A percentile compares a stretch with the other conserved stretches of the same genome.
phyloP scores from a whole-genome alignment of 1,140 invertebrate species.

The Harpegnathos saltator region DNA sequence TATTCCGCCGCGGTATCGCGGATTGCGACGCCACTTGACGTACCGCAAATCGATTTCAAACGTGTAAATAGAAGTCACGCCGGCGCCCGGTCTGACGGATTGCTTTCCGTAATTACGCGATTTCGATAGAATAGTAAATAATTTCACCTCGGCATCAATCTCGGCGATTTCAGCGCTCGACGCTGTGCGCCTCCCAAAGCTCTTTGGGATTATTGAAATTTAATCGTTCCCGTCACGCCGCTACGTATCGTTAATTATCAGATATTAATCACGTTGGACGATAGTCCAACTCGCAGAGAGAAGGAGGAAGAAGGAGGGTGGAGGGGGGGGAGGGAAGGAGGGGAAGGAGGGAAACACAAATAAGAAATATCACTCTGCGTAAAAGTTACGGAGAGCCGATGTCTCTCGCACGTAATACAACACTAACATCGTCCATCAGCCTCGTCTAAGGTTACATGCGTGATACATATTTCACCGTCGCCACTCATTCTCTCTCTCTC shows the following conservation, averaged over 20 bases:
- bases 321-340: too few relatives aligned
- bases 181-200: neutral
- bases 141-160: slow-evolving; percentile 13
- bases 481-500: neutral
- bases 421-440: neutral
- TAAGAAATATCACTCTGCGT: neutral
- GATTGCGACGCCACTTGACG: slow-evolving; percentile 48
- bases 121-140: slow-evolving; percentile 28
- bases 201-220: neutral
- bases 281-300: too few relatives aligned
- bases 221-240: neutral
- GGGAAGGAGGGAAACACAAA: neutral
- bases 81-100: slow-evolving; percentile 19
- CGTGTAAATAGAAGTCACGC: slow-evolving; percentile 50
- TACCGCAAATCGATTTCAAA: slow-evolving; percentile 45
- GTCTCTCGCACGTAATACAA: neutral
- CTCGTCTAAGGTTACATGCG: neutral
- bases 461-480: neutral
- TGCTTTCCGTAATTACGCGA: slow-evolving; percentile 42
- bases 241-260: neutral
- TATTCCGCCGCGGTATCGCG: slow-evolving; percentile 35
- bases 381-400: neutral
- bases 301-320: neutral
- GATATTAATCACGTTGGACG: slow-evolving; percentile 2
- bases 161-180: neutral